Evolutionary conservation across 2,113 vertebrate genomes (phyloP).

Genomic region (Sorex fumeus): DNA sequence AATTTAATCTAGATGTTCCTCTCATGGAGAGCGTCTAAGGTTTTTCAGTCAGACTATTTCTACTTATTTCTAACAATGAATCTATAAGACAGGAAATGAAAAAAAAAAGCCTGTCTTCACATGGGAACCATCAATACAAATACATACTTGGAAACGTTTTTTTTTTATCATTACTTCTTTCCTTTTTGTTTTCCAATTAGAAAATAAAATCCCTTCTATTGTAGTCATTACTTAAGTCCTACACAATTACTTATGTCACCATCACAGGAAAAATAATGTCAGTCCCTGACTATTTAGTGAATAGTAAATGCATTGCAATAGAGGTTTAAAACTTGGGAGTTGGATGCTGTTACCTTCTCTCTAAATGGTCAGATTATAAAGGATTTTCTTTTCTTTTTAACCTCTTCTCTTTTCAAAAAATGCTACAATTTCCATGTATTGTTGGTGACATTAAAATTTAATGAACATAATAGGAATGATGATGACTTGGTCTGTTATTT

Average conservation of each 20-base stretch:
- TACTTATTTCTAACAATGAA: constrained; percentile 26
- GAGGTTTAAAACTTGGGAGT: background rate
- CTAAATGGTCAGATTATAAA: background rate
- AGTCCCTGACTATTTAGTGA: constrained; percentile 44
- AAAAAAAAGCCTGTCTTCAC: background rate
- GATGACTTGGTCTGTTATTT: constrained; percentile 39
- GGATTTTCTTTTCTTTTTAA: background rate
- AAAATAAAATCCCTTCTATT: constrained; percentile 64
- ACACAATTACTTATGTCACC: constrained; percentile 7
- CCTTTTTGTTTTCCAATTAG: constrained; percentile 31
- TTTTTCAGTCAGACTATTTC: constrained; percentile 7
- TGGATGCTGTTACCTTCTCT: background rate
- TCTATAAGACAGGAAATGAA: background rate
- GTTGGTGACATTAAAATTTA: constrained; percentile 41
- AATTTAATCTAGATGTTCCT: background rate
- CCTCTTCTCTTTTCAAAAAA: background rate
- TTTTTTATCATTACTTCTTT: background rate
- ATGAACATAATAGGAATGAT: constrained; percentile 40
- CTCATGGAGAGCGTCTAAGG: background rate
- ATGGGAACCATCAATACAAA: constrained; percentile 43
- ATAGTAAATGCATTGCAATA: background rate
- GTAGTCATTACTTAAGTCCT: constrained; percentile 29
- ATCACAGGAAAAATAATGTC: constrained; percentile 48
- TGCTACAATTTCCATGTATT: background rate
- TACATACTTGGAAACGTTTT: background rate